A percentile compares a stretch with the other conserved stretches of the same genome.
These are phyloP conservation scores for Melanostigma gelatinosum DNA, from an alignment of 2,113 vertebrate genomes.

Conservation along the genomic window DNA sequence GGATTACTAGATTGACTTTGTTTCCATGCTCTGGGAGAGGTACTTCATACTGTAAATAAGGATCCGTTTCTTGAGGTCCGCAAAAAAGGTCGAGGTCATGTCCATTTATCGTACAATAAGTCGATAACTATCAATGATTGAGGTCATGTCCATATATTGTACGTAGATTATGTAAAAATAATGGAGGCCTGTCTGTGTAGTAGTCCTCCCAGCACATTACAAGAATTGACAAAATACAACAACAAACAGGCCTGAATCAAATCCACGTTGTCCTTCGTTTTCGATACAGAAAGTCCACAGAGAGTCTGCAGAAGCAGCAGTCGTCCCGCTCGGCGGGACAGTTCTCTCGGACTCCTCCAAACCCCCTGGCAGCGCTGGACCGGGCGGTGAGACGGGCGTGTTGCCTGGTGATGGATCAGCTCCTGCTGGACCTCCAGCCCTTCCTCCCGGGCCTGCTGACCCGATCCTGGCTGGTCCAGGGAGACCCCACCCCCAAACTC, in stretches of 20 bases:
- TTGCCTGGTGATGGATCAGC: conserved; percentile 90
- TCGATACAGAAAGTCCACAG: conserved; percentile 84
- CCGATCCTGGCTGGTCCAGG: conserved; percentile 87
- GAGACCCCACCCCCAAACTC: conserved; percentile 82
- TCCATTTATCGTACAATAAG: no score
- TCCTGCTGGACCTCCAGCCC: conserved; percentile 89
- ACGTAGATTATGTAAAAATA: no score
- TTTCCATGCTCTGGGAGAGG: no score
- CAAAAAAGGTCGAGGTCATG: no score
- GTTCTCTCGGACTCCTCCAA: conserved; percentile 75
- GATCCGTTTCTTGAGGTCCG: no score
- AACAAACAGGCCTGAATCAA: background rate
- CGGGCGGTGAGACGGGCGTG: conserved; percentile 89
- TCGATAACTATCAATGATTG: no score
- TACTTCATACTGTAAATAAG: no score
- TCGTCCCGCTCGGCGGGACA: conserved; percentile 53
- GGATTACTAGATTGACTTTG: no score
- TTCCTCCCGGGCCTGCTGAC: conserved; percentile 86
- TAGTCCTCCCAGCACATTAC: background rate
- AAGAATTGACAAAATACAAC: background rate
- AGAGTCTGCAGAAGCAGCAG: conserved; percentile 84
- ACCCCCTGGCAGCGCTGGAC: conserved; percentile 86
- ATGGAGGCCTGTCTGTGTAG: background rate
- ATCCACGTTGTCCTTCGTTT: background rate
- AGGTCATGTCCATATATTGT: no score